Conservation (phyloP, 2,797 vertebrate species). For the Melanotaenia boesemani region DNA sequence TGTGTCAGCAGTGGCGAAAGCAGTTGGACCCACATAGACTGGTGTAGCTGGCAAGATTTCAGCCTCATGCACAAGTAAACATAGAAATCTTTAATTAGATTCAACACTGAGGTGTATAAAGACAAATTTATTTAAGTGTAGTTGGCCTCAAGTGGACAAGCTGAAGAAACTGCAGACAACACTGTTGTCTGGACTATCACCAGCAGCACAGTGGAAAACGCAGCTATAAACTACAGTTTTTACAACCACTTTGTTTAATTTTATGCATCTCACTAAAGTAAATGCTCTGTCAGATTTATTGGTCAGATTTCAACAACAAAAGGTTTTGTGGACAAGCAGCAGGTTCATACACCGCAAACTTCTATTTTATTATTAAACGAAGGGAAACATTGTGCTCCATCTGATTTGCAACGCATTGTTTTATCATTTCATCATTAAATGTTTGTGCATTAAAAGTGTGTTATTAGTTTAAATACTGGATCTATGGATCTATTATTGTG, state of each 20-base stretch:
- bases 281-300: background rate
- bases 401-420: background rate
- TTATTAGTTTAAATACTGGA: background rate
- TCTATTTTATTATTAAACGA: background rate
- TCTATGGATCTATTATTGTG: background rate
- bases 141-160: no score
- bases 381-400: background rate
- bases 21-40: background rate
- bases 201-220: no score
- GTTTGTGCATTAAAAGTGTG: no score
- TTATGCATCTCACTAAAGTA: no score
- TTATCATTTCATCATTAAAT: no score
- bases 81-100: no score
- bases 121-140: no score
- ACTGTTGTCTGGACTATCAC: no score
- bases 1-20: background rate
- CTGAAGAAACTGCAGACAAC: no score
- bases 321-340: background rate
- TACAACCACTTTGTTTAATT: no score
- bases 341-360: background rate
- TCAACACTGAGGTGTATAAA: no score
- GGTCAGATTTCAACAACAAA: background rate
- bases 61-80: background rate
- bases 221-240: no score
- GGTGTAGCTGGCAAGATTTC: background rate